Conservation (phyloP, 2,888 invertebrate genomes). For the Chrysolina oricalcia region DNA sequence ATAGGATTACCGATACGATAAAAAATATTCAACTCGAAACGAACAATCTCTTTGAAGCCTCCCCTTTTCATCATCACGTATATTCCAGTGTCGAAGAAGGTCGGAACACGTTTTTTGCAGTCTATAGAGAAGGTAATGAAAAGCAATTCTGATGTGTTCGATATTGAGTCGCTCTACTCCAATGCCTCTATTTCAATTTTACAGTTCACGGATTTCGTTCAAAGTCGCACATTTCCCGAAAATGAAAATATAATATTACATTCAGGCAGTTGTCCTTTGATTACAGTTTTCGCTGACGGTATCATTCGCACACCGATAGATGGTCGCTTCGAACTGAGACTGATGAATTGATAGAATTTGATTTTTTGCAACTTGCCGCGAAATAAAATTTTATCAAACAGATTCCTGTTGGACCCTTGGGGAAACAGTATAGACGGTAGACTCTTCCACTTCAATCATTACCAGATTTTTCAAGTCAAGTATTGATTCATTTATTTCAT, state of each 20-base stretch:
- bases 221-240: not conserved
- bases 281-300: not conserved
- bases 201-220: not conserved
- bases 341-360: not conserved
- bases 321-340: not conserved
- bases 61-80: not conserved
- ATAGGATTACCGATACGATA: no score
- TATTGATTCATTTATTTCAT: no score
- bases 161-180: slow-evolving; percentile 1
- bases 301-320: not conserved
- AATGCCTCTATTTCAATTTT: not conserved
- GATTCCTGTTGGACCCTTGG: no score
- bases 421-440: no score
- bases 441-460: no score
- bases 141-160: not conserved
- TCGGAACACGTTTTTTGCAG: not conserved
- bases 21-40: no score
- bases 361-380: not conserved
- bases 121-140: not conserved
- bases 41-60: not conserved
- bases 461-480: no score
- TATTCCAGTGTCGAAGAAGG: not conserved
- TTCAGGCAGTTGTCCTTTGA: not conserved
- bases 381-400: no score
- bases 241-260: not conserved